Base-by-base conservation (phyloP, 2,888 invertebrate species). In the Drosophila macrospina region DNA sequence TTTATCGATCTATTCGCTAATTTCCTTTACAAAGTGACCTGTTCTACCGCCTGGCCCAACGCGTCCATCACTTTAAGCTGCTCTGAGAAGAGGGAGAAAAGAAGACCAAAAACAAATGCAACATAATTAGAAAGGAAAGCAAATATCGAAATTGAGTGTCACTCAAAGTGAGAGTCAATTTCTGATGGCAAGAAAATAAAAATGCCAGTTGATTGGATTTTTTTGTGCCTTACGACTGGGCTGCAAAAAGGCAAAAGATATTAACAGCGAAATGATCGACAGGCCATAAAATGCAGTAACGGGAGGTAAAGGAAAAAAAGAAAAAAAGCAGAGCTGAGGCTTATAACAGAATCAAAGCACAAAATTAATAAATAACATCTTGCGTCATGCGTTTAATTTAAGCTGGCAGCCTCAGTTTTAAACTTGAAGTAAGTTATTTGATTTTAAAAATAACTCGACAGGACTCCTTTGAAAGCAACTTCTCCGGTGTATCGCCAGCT, bases 291-390 rank as follows among this genome's bases (percentile, higher is more conserved):
- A 37, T 2, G 13, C 11, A 57, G 48, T n/a, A 10, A 10, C 34
- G 13, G 30, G 10, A 10, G 15, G 16, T 11, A 4, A n/a, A 15
- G 8, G 4, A 30, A 15, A 6, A 45, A 13, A 20, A n/a, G n/a
- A 8, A n/a, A 8, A 10, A 11, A n/a, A 7, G 5, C 30, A 11
- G 11, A 6, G 34, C 26, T 32, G 20, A 5, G 20, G 24, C 1
- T 0, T 6, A 15, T n/a, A n/a, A n/a, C n/a, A n/a, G n/a, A n/a
- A n/a, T n/a, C n/a, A n/a, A n/a, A 41, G 8, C 16, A 24, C 24
- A 52, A 78, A 70, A 84, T 80, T 77, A 74, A 81, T 86, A 70
- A 65, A 65, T 41, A 45, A 63, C 67, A 66, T 77, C 45, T 59
- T 55, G 54, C 47, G 44, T 51, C 47, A 51, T 56, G 26, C 61